Conservation (phyloP, 2,888 invertebrate genomes). For the Chrysopilus asiliformis region DNA sequence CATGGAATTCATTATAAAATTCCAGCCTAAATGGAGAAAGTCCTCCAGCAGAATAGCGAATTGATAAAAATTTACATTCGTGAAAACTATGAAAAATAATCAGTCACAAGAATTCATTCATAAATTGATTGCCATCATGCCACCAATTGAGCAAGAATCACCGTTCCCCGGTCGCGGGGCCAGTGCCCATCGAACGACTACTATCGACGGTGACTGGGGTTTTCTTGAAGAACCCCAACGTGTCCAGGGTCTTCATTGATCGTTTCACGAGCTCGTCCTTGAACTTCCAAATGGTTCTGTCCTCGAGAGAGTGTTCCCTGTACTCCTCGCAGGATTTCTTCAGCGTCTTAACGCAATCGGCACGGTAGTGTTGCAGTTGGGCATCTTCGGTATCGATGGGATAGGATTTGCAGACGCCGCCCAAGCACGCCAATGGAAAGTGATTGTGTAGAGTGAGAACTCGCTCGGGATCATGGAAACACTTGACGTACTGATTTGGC, state of each 20-base stretch:
- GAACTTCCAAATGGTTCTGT: conserved; percentile 79
- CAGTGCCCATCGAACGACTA: conserved; percentile 2
- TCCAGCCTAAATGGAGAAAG: too few species aligned
- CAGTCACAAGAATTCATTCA: conserved; percentile 15
- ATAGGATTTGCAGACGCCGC: conserved; percentile 72
- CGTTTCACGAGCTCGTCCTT: conserved; percentile 59
- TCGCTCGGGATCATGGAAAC: conserved; percentile 83
- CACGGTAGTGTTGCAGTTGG: conserved; percentile 86
- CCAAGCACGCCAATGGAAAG: conserved; percentile 78
- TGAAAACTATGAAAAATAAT: conserved; percentile 9
- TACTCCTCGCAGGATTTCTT: conserved; percentile 75
- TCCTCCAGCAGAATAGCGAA: too few species aligned
- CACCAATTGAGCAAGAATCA: conserved; percentile 29
- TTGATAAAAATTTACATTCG: too few species aligned
- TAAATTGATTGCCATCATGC: conserved; percentile 11
- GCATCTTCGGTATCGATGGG: conserved; percentile 70
- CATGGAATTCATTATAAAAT: too few species aligned
- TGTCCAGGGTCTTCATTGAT: conserved; percentile 54
- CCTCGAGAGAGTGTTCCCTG: conserved; percentile 66
- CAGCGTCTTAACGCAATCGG: conserved; percentile 78
- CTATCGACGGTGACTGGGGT: not conserved
- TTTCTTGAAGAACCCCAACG: conserved; percentile 46
- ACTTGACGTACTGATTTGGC: conserved; percentile 85
- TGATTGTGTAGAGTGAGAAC: conserved; percentile 85
- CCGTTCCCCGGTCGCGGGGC: conserved; percentile 30